Conservation (phyloP, 2,113 vertebrate species). For the Poecilia latipinna region DNA sequence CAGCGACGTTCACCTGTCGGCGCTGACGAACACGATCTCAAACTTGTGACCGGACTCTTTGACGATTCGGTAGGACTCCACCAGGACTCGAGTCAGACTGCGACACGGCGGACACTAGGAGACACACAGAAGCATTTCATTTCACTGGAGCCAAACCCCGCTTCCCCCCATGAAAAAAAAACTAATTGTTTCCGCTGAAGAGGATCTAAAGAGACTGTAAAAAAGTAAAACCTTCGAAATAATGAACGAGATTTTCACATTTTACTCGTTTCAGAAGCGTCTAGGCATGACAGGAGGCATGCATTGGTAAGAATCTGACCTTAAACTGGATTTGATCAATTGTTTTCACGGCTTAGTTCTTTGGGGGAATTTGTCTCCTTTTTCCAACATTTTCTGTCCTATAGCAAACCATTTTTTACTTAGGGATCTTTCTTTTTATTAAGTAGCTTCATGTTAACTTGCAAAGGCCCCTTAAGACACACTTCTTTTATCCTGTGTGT, state of each 20-base stretch:
- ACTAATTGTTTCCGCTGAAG: neutral
- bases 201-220: too few species aligned
- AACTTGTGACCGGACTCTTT: slow-evolving; percentile 96
- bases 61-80: slow-evolving; percentile 92
- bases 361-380: too few species aligned
- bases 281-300: too few species aligned
- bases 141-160: neutral
- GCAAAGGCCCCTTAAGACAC: neutral
- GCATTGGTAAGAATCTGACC: too few species aligned
- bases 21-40: slow-evolving; percentile 97
- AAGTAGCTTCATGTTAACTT: neutral
- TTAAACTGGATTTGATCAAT: too few species aligned
- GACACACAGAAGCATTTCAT: neutral
- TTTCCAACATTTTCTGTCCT: too few species aligned
- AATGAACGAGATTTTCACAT: neutral
- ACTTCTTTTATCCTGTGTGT: too few species aligned
- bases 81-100: slow-evolving; percentile 92
- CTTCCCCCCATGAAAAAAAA: neutral
- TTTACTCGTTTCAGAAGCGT: neutral
- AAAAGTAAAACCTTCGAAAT: neutral
- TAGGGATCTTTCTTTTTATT: neutral
- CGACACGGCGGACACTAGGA: slow-evolving; percentile 93
- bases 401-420: too few species aligned
- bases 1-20: slow-evolving; percentile 87
- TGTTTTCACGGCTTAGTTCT: too few species aligned